Base-by-base conservation (phyloP, 2,113 vertebrate genomes). In the Cyprinodon brontotheroides region DNA sequence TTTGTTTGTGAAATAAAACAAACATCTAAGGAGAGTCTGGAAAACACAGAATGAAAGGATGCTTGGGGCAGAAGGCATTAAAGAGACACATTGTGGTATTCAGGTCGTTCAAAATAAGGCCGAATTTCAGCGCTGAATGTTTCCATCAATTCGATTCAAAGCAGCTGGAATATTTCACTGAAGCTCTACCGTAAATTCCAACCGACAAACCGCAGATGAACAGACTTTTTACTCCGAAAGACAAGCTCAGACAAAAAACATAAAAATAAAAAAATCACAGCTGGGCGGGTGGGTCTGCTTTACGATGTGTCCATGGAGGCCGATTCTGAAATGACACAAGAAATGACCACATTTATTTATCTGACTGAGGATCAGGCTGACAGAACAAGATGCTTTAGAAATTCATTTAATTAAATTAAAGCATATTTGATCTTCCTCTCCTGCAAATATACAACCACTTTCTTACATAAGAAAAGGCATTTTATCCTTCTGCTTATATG, bases 271-370 rank as follows among this genome's bases (percentile, higher is more conserved):
- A 73, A 29, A 29, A 29, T 29, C 37, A 59, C 36, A 47, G 15
- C 38, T 15, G 12, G 2, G 14, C 43, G 41, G 1, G 29, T 29
- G 29, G 29, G 0, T 77, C 68, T 79, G 87, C 81, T 83, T 90
- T 92, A 91, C 1, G 93, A 93, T 4, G 91, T 94, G 40, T 95
- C 94, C 94, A 94, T 95, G 5, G 81, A 7, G 75, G 78, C 0
- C 0, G 86, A 57, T 92, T 92, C 94, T 95, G 89, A 78, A 91
- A 87, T 37, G 20, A 3, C 77, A 78, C 10, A 64, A 72, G 11
- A 84, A 82, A 2, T 39, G 0, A 20, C 2, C 1, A 15, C 43
- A 15, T 5, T 37, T 43, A 70, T 63, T 80, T n/a, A 20, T 29
- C 4, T 39, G 57, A 9, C 13, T 11, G 20, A 66, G 10, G 11